These are phyloP conservation scores for Tachina lurida DNA, from an alignment of 2,888 invertebrate species.

Conservation along the genomic window DNA sequence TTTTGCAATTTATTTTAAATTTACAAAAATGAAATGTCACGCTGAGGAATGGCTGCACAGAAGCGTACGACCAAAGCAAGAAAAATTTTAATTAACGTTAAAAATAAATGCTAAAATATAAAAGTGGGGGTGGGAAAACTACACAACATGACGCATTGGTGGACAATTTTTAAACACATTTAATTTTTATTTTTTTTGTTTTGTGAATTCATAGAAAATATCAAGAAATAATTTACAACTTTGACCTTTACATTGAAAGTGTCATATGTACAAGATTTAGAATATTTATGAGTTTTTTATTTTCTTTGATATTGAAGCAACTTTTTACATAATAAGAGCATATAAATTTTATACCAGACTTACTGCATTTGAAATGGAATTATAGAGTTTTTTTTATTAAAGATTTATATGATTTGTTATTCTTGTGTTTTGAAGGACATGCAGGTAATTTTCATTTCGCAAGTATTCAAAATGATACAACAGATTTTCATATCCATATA, in stretches of 20 bases:
- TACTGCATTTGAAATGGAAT: too few species aligned
- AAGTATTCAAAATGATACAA: too few species aligned
- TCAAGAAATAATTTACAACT: slow-evolving; percentile 50
- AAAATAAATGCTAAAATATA: slow-evolving; percentile 36
- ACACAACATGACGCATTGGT: slow-evolving; percentile 46
- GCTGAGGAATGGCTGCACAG: slow-evolving; percentile 4
- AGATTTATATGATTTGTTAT: too few species aligned
- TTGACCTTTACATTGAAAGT: slow-evolving; percentile 55
- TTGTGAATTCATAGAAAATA: not conserved
- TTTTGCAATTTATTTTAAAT: slow-evolving; percentile 56
- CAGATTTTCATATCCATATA: too few species aligned
- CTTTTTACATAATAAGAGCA: not conserved
- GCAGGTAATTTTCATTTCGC: too few species aligned
- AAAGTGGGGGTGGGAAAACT: slow-evolving; percentile 23
- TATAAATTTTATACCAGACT: too few species aligned
- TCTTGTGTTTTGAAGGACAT: too few species aligned
- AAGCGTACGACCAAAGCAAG: slow-evolving; percentile 16
- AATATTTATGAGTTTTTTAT: slow-evolving; percentile 23
- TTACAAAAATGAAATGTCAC: slow-evolving; percentile 28
- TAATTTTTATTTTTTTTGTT: not conserved
- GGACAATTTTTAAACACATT: slow-evolving; percentile 8
- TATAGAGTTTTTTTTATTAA: too few species aligned
- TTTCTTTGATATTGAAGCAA: not conserved
- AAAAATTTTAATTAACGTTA: slow-evolving; percentile 40
- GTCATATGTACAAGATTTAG: not conserved